Evolutionary conservation across 2,113 vertebrate species (phyloP), one percentile per base, ranked within the genome.

Genomic region (Cygnus atratus): DNA sequence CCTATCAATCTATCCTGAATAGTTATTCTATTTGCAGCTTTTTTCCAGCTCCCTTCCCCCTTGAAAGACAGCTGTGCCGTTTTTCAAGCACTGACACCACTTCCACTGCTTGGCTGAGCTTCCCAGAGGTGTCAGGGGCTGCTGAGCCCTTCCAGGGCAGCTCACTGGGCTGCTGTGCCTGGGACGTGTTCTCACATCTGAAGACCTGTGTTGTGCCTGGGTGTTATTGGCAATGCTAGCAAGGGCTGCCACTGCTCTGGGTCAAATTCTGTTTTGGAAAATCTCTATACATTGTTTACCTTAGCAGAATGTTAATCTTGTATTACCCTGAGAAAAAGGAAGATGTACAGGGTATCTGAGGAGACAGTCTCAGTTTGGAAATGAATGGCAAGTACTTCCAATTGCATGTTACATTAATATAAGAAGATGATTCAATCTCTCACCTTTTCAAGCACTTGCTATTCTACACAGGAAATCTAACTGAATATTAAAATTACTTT

Each of bases 11-110:
- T 80, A 31, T 87, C 78, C 84, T 85, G 84, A 94, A 89, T 85
- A 84, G 41, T 94, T 91, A 91, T 91, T 96, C 75, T 95, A 61
- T 96, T 95, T 95, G 81, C 91, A 93, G 95, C 63, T 93, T 92
- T 93, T 95, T 31, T 66, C 59, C 50, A 54, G 24, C 74, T 95
- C 43, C 55, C 71, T 58, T 74, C 71, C 61, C 71, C 88, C 54
- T 91, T 95, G 59, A 76, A 96, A 96, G 91, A 94, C 22, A 80
- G 71, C 57, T 71, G 54, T 71, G 75, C 52, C 35, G 50, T 78
- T 96, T 96, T 89, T 91, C 77, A 87, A 83, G 67, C 67, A 37
- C 77, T 95, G 92, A 83, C 84, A 85, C 59, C 5, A 1, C 41
- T 90, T 90, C 62, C 57, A 50, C 35, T 90, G 37, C 84, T 77